These are phyloP conservation scores for Aphelinus atriplicis DNA, from an alignment of 1,140 invertebrate genomes.

Conservation along the genomic window DNA sequence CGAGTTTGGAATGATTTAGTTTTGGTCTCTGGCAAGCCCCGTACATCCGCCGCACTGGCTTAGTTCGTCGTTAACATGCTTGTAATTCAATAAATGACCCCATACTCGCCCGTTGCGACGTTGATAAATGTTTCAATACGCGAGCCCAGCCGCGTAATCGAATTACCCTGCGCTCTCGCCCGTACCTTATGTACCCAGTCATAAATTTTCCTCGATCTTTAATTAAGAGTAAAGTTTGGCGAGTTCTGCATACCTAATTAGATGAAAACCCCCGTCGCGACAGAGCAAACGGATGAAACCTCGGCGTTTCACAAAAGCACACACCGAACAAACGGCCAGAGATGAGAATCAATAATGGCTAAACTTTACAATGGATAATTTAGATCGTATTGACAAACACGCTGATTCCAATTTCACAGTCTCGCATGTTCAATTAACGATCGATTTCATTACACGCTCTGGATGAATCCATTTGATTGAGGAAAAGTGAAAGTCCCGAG, in stretches of 20 bases:
- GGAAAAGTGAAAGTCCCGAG: no score
- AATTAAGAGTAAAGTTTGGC: slow-evolving; percentile 37
- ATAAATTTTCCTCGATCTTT: slow-evolving; percentile 26
- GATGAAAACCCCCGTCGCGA: not conserved
- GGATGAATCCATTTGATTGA: no score
- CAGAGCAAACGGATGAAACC: slow-evolving; percentile 18
- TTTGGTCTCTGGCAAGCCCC: not conserved
- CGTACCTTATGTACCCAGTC: not conserved
- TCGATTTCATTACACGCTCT: no score
- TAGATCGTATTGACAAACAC: slow-evolving; percentile 56
- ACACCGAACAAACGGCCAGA: not conserved
- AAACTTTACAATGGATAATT: slow-evolving; percentile 49
- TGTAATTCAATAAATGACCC: slow-evolving; percentile 16
- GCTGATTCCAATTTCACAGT: no score
- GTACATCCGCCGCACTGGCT: not conserved
- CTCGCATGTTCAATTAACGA: no score
- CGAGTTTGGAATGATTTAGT: slow-evolving; percentile 11
- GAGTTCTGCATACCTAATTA: slow-evolving; percentile 31
- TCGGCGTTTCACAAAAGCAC: not conserved
- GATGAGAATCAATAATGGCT: no score
- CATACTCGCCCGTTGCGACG: not conserved
- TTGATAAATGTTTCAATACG: slow-evolving; percentile 11
- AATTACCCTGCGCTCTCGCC: not conserved
- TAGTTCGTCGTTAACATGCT: slow-evolving; percentile 7
- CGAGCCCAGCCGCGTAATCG: not conserved